A percentile compares a stretch with the other conserved stretches of the same genome.
phyloP scores from a whole-genome alignment of 2,797 vertebrate genomes.

The Trachops cirrhosus region DNA sequence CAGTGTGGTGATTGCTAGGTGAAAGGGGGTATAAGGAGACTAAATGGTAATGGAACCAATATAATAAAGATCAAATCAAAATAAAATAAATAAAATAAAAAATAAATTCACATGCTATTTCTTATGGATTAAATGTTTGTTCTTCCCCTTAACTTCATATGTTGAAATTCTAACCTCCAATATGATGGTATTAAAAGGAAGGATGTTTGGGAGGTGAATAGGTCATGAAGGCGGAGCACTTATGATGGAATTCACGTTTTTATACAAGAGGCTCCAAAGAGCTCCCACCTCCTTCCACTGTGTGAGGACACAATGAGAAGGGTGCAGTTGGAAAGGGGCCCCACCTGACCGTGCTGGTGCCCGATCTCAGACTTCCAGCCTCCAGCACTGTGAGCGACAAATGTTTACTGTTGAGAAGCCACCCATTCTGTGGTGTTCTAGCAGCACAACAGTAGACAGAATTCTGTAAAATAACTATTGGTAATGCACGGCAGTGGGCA shows the following conservation, averaged over 20 bases:
- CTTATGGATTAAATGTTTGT: background rate
- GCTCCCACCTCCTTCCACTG: background rate
- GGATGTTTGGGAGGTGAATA: background rate
- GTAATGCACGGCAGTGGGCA: rapidly evolving
- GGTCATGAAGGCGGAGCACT: background rate
- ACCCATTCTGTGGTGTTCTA: background rate
- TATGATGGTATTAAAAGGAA: background rate
- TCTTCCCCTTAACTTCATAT: background rate
- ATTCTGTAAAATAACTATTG: background rate
- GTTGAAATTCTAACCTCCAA: background rate
- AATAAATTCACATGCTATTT: background rate
- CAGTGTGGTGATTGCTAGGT: no score
- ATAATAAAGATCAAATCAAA: no score
- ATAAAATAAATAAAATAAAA: no score
- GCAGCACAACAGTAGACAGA: background rate
- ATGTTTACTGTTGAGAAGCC: background rate
- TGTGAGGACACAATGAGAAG: background rate
- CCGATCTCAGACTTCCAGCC: background rate
- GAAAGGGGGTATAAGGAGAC: no score
- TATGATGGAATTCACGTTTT: background rate
- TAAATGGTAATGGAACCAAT: no score
- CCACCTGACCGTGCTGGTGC: background rate
- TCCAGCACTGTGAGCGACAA: background rate
- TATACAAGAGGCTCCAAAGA: background rate
- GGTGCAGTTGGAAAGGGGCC: background rate